Percentiles rank a stretch among this genome's conserved stretches.
These are phyloP conservation scores for Cinclus cinclus DNA, from an alignment of 2,113 vertebrate genomes.

Conservation along the genomic window DNA sequence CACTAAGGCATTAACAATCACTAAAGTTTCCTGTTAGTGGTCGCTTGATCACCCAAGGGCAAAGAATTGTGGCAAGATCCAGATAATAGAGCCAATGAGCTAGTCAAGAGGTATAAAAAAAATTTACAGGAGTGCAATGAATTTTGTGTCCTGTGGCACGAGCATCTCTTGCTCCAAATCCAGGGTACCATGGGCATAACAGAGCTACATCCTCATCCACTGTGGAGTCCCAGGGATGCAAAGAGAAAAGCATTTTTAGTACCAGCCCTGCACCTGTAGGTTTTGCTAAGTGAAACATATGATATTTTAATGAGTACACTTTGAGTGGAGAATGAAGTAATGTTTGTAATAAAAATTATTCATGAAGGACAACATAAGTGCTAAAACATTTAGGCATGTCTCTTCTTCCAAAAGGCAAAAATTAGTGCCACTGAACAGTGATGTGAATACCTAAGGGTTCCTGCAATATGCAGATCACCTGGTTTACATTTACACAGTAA, in stretches of 20 bases:
- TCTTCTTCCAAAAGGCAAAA: background rate
- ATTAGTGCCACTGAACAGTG: background rate
- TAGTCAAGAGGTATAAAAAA: background rate
- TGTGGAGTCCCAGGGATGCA: background rate
- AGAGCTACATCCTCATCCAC: background rate
- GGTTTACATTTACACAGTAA: background rate
- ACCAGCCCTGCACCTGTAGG: background rate
- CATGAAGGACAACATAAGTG: background rate
- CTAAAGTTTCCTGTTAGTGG: background rate
- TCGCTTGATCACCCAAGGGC: background rate
- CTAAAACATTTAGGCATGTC: background rate
- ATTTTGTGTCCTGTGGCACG: background rate
- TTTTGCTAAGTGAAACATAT: background rate
- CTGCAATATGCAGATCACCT: background rate
- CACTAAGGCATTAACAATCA: background rate
- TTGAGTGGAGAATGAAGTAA: background rate
- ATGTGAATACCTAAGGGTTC: background rate
- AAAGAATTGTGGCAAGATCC: background rate
- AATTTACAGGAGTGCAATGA: background rate
- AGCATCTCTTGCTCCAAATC: background rate
- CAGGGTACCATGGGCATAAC: fast-evolving
- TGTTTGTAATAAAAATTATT: background rate
- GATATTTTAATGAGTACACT: background rate
- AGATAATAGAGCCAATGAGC: background rate
- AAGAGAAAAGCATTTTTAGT: background rate